These are phyloP conservation scores for Trichoplusia ni DNA, from an alignment of 1,140 invertebrate species.

Conservation along the genomic window DNA sequence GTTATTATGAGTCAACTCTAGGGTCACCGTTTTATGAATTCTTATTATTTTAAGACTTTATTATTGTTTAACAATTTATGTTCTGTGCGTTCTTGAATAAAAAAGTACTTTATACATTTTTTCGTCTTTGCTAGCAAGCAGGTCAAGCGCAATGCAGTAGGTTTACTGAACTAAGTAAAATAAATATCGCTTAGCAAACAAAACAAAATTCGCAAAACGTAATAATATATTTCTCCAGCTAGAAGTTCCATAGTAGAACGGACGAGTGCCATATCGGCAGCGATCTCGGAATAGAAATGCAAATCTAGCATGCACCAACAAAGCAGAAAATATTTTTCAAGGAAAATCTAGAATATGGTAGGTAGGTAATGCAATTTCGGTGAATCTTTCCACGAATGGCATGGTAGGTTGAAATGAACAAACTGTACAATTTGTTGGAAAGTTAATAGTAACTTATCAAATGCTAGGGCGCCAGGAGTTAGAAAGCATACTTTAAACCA, in stretches of 20 bases:
- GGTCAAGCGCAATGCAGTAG: neutral
- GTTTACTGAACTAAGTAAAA: neutral
- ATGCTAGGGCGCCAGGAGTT: constrained; percentile 30
- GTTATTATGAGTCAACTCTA: constrained; percentile 21
- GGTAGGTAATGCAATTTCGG: neutral
- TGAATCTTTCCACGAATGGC: neutral
- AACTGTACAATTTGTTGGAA: constrained; percentile 27
- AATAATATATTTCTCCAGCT: neutral
- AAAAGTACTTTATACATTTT: no score
- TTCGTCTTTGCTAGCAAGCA: neutral
- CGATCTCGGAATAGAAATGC: neutral
- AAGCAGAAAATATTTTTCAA: neutral
- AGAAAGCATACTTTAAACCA: constrained; percentile 38
- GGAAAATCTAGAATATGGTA: neutral
- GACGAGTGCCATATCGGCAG: neutral
- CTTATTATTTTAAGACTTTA: neutral
- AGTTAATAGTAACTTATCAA: constrained; percentile 36
- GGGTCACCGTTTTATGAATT: constrained; percentile 9
- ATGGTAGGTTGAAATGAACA: neutral
- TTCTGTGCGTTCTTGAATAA: no score
- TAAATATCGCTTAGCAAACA: neutral
- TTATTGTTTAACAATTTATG: constrained; percentile 1
- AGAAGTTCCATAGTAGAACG: neutral
- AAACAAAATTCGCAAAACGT: neutral
- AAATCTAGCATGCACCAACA: neutral